Evolutionary conservation across 2,888 invertebrate species (phyloP), one percentile per base, ranked within the genome.

Genomic region (Cryptus viduatorius): DNA sequence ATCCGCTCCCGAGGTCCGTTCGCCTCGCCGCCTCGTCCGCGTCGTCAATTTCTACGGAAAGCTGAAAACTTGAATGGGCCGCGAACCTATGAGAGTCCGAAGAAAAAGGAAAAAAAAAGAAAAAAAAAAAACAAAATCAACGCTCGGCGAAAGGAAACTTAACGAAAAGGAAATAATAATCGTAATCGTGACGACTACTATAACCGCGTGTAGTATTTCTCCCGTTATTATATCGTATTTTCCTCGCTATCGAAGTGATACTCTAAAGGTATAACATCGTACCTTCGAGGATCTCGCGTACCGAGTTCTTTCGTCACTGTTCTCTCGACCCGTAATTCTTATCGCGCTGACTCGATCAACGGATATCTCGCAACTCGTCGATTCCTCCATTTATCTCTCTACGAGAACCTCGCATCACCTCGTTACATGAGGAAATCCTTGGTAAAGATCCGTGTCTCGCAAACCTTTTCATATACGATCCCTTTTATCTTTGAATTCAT

Each of bases 351-450:
- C 89, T 85, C 87, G 88, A 90, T 91, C 91, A 88, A 90, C 92
- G 93, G 92, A 93, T 92, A 90, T 93, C 90, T 92, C 89, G 92
- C 92, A 92, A 93, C 87, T 86, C 85, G 89, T 84, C 86, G 87
- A 84, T 82, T 84, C 75, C 65, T 76, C 71, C 48, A 5, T 10
- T 53, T 4, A 16, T 19, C 37, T 42, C 68, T 67, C 31, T n/a
- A 29, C 50, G 10, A 5, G 29, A 42, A 65, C n/a, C 1, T 29
- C 37, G 48, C 19, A 31, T 59, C 69, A 19, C n/a, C 61, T 37
- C 59, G 48, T 75, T 65, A 48, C 56, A 75, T 50, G 64, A 53
- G 64, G 42, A 84, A 81, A 81, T 73, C 31, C 4, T 24, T 14
- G 44, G 53, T 24, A 14, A 44, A 72, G 16, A 79, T 73, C 37